Percentiles rank a stretch among this genome's conserved stretches.
Evolutionary conservation across 2,888 invertebrate genomes (phyloP).

Genomic region (Drosophila borealis): DNA sequence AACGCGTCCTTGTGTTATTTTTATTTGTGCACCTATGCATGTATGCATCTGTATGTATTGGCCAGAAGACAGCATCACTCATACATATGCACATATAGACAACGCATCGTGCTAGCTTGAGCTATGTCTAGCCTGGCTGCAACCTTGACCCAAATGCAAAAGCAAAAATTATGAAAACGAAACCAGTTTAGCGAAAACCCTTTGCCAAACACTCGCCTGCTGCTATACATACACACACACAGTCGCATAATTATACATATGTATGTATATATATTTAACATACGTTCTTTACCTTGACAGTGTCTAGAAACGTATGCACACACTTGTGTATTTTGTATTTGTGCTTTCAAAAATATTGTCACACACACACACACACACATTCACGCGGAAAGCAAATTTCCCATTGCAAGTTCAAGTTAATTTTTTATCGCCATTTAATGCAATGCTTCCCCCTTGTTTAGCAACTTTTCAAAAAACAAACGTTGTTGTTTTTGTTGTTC

Average conservation of each 20-base stretch:
- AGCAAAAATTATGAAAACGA: slow-evolving; percentile 53
- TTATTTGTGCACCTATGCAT: slow-evolving; percentile 31
- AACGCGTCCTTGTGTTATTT: slow-evolving; percentile 55
- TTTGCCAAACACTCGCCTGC: slow-evolving; percentile 63
- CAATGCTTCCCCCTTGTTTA: slow-evolving; percentile 54
- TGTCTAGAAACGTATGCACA: slow-evolving; percentile 21
- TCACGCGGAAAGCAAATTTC: slow-evolving; percentile 67
- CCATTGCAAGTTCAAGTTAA: slow-evolving; percentile 76
- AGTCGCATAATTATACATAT: slow-evolving; percentile 1
- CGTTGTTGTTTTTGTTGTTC: slow-evolving; percentile 38
- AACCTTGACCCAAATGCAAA: slow-evolving; percentile 76
- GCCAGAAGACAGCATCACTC: slow-evolving; percentile 18
- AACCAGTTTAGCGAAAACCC: slow-evolving; percentile 77
- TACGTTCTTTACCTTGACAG: slow-evolving; percentile 75
- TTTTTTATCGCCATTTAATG: slow-evolving; percentile 72
- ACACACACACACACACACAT: slow-evolving; percentile 16
- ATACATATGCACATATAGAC: slow-evolving; percentile 9
- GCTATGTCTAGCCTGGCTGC: slow-evolving; percentile 65
- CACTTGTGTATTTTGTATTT: slow-evolving; percentile 30
- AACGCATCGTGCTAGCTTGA: slow-evolving; percentile 40
- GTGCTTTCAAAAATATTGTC: slow-evolving; percentile 55
- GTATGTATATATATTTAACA: slow-evolving; percentile 26
- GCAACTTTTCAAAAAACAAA: slow-evolving; percentile 69
- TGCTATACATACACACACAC: not conserved
- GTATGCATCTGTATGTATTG: slow-evolving; percentile 22